Evolutionary conservation across 2,888 invertebrate genomes (phyloP).

Genomic region (Lycaena phlaeas): DNA sequence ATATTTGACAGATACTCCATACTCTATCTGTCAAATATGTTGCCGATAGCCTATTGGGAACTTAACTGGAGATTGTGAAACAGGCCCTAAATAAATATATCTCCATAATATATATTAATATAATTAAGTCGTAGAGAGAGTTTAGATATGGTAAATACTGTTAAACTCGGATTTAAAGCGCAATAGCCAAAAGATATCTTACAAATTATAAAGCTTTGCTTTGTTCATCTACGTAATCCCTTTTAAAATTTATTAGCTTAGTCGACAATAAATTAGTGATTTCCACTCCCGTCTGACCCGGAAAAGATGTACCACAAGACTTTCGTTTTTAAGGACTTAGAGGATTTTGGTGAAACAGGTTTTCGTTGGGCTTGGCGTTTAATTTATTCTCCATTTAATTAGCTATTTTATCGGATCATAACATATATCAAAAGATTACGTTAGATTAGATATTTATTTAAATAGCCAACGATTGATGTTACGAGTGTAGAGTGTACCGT

Average conservation of each 20-base stretch:
- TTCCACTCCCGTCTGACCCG: slow-evolving; percentile 59
- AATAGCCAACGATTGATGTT: too few relatives aligned
- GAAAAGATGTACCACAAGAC: slow-evolving; percentile 54
- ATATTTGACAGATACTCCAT: too few relatives aligned
- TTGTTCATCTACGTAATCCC: slow-evolving; percentile 63
- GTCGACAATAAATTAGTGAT: slow-evolving; percentile 65
- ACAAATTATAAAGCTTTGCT: slow-evolving; percentile 65
- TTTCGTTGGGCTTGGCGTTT: slow-evolving; percentile 2
- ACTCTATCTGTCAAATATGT: too few relatives aligned
- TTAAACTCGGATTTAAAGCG: too few relatives aligned
- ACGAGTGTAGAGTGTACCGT: too few relatives aligned
- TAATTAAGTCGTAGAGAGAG: too few relatives aligned
- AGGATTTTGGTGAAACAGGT: slow-evolving; percentile 6
- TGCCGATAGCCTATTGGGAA: too few relatives aligned
- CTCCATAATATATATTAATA: too few relatives aligned
- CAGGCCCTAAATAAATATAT: too few relatives aligned
- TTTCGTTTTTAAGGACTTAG: slow-evolving; percentile 42
- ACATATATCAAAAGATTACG: slow-evolving; percentile 4
- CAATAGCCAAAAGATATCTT: too few relatives aligned
- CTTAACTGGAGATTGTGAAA: too few relatives aligned
- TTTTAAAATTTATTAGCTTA: slow-evolving; percentile 68
- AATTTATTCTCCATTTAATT: slow-evolving; percentile 8
- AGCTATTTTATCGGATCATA: background rate
- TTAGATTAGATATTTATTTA: background rate
- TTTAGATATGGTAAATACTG: too few relatives aligned